Percentiles rank a stretch among this genome's conserved stretches.
These are phyloP conservation scores for Onychomys torridus DNA, from an alignment of 2,797 vertebrate genomes.

Conservation along the genomic window DNA sequence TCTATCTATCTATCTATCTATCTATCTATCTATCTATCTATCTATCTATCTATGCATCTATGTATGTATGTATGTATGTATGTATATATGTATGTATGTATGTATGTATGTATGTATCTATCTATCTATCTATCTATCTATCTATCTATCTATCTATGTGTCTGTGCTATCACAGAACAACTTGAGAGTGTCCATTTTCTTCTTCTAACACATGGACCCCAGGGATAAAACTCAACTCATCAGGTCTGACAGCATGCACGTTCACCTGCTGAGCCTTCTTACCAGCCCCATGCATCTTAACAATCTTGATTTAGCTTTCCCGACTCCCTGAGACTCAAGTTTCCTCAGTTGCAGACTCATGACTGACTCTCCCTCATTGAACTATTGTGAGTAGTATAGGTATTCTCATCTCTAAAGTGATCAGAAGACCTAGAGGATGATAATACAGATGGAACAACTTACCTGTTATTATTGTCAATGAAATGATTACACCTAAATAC, in stretches of 20 bases:
- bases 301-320: not conserved
- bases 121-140: not conserved
- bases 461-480: not conserved
- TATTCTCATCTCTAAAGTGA: not conserved
- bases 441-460: not conserved
- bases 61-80: not conserved
- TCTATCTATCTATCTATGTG: not conserved
- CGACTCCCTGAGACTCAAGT: fast-evolving
- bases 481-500: not conserved
- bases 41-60: no score
- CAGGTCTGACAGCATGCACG: not conserved
- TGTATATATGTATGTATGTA: no score
- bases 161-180: not conserved
- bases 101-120: no score
- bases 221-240: not conserved
- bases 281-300: no score
- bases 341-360: not conserved
- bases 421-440: not conserved
- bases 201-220: not conserved
- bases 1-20: no score
- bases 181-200: not conserved
- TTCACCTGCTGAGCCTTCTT: not conserved
- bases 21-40: no score
- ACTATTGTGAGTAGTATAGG: no score
- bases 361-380: no score